Percentiles rank a stretch among this genome's conserved stretches.
Conservation (phyloP, 2,888 invertebrate genomes). For the Doris montereyensis region DNA sequence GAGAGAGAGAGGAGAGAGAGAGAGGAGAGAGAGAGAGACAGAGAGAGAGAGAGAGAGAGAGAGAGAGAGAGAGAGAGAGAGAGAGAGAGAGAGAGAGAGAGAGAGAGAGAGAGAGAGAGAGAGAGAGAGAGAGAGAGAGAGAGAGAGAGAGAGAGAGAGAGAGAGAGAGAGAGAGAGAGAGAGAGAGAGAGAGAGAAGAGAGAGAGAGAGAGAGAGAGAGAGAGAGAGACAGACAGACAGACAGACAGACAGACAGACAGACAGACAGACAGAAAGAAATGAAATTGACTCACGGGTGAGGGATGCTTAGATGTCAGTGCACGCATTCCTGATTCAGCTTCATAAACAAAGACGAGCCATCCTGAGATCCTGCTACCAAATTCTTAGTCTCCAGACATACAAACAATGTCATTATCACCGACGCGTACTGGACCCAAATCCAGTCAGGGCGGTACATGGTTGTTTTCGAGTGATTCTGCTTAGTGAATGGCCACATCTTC, state of each 20-base stretch:
- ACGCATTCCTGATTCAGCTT: conserved; percentile 53
- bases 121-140: not conserved
- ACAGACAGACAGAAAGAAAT: not conserved
- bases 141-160: conserved; percentile 16
- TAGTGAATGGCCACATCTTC: conserved; percentile 60
- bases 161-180: conserved; percentile 12
- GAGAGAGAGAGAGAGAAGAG: not conserved
- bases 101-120: conserved; percentile 16
- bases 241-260: not conserved
- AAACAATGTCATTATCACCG: conserved; percentile 49
- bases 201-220: not conserved
- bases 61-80: conserved; percentile 27
- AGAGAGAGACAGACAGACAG: not conserved
- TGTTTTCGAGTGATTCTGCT: conserved; percentile 45
- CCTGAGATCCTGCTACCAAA: conserved; percentile 58
- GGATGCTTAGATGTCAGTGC: conserved; percentile 56
- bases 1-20: not conserved
- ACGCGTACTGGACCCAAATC: conserved; percentile 47
- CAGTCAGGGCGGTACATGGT: conserved; percentile 59
- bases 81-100: conserved; percentile 29
- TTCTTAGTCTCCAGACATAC: conserved; percentile 46
- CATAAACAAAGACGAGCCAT: conserved; percentile 60
- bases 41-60: conserved; percentile 14
- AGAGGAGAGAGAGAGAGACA: conserved; percentile 5
- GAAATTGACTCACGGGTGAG: conserved; percentile 50